Base-by-base conservation (phyloP, 2,113 vertebrate genomes). In the Mionectes macconnelli region DNA sequence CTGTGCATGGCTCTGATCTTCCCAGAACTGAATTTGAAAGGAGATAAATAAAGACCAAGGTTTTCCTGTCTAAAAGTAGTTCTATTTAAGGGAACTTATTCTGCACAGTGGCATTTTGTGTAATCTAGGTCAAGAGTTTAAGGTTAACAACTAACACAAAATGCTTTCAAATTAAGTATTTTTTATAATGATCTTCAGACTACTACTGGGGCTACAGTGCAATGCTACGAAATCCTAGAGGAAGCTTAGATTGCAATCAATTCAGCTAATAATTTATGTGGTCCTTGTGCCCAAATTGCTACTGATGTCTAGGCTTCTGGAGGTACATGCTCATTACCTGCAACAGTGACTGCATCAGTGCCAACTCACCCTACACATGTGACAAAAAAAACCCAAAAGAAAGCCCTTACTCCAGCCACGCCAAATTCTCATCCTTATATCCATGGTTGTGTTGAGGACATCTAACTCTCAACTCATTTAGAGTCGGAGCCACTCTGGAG, bases 101-200 rank as follows among this genome's bases (percentile, higher is more conserved):
- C 50, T 33, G n/a, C n/a, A 73, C 44, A 53, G 63, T 62, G 45
- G 49, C 39, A 66, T 73, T 90, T 85, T 85, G 62, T 87, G 24
- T 37, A 63, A 89, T 85, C 78, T 53, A 84, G 37, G 87, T 89
- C 62, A 91, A 73, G n/a, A 83, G 49, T 82, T 62, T 87, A 82
- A 86, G 27, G 35, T 76, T 87, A 94, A 82, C 39, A 92, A n/a
- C 52, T 63, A 95, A 75, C 24, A 85, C 31, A 78, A 78, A 94
- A 87, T 44, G 66, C 40, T 76, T 94, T 76, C 62, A 44, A 78
- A 89, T 72, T 40, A 92, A 73, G 31, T 69, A n/a, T 76, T 94
- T 80, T 80, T 79, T 44, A 64, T 47, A 39, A 78, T 28, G 11
- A 49, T 75, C n/a, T 89, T 82, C 39, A 84, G 44, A 89, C 35